These are phyloP conservation scores for Cyclopterus lumpus DNA, from an alignment of 2,797 vertebrate species.

Conservation along the genomic window DNA sequence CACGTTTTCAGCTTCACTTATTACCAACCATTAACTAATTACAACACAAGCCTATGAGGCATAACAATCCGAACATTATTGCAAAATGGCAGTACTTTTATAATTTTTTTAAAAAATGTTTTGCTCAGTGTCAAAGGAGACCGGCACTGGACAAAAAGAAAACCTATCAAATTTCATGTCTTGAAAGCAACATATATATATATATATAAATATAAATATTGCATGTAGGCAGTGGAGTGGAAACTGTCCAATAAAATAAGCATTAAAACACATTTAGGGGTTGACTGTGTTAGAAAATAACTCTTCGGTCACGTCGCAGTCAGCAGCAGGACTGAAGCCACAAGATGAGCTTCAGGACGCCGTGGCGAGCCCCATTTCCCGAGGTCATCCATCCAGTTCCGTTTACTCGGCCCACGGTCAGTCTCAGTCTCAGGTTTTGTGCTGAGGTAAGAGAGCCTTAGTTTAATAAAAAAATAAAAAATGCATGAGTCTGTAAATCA, in stretches of 20 bases:
- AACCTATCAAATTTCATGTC: not conserved
- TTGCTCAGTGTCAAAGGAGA: not conserved
- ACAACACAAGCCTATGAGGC: not conserved
- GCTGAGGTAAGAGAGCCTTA: slow-evolving; percentile 21
- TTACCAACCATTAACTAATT: not conserved
- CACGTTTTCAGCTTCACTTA: not conserved
- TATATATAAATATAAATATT: not conserved
- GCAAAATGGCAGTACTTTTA: not conserved
- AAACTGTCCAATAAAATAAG: not conserved
- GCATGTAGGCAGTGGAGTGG: slow-evolving; percentile 6
- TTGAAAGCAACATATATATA: not conserved
- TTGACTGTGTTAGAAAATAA: not conserved
- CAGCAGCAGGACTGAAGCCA: slow-evolving; percentile 1
- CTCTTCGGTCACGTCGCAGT: not conserved
- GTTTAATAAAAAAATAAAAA: not conserved
- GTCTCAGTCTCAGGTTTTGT: slow-evolving; percentile 2
- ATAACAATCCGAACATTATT: not conserved
- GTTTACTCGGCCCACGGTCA: slow-evolving; percentile 34
- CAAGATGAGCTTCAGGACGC: slow-evolving; percentile 1
- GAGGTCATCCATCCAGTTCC: not conserved
- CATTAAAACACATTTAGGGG: not conserved
- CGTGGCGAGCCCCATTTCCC: slow-evolving; percentile 9
- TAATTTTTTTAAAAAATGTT: too few relatives aligned
- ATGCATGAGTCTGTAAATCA: not conserved
- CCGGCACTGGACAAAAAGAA: not conserved